Evolutionary conservation across 2,888 invertebrate species (phyloP).

Genomic region (Melipona beecheii): DNA sequence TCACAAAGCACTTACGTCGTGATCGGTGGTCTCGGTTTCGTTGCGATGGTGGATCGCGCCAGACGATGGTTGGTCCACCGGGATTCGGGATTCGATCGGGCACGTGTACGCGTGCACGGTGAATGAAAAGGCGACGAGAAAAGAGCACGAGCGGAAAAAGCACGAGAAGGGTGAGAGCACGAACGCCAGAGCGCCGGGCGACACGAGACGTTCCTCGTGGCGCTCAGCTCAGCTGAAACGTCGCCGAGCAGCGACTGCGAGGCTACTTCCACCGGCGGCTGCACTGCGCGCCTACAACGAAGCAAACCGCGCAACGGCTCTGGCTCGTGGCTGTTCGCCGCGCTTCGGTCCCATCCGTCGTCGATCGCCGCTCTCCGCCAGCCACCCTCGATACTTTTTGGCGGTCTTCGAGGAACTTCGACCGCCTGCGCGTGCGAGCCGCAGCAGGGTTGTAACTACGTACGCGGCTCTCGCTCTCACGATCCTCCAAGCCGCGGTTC

Average conservation of each 20-base stretch:
- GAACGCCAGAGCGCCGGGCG: slow-evolving; percentile 31
- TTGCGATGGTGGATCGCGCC: background rate
- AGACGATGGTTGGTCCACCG: background rate
- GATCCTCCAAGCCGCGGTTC: background rate
- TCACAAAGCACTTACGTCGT: slow-evolving; percentile 47
- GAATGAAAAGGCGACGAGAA: background rate
- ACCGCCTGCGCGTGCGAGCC: slow-evolving; percentile 29
- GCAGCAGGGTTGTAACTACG: slow-evolving; percentile 49
- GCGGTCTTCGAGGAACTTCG: slow-evolving; percentile 59
- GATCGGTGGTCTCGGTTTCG: slow-evolving; percentile 2
- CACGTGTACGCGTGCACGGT: background rate
- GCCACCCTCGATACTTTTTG: slow-evolving; percentile 59
- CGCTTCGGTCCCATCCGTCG: slow-evolving; percentile 43
- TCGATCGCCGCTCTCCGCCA: slow-evolving; percentile 39
- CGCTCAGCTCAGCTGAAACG: slow-evolving; percentile 66
- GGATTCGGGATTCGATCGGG: background rate
- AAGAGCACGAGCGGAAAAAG: slow-evolving; percentile 19
- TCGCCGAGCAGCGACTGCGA: slow-evolving; percentile 66
- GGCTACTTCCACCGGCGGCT: slow-evolving; percentile 66
- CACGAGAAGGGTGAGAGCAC: slow-evolving; percentile 8
- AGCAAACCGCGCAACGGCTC: slow-evolving; percentile 61
- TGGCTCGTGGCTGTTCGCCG: slow-evolving; percentile 47
- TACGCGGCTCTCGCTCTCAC: background rate
- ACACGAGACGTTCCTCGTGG: slow-evolving; percentile 64
- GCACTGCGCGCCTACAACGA: slow-evolving; percentile 71